Evolutionary conservation across 2,888 invertebrate genomes (phyloP).

Genomic region (Drosophila tanythrix): DNA sequence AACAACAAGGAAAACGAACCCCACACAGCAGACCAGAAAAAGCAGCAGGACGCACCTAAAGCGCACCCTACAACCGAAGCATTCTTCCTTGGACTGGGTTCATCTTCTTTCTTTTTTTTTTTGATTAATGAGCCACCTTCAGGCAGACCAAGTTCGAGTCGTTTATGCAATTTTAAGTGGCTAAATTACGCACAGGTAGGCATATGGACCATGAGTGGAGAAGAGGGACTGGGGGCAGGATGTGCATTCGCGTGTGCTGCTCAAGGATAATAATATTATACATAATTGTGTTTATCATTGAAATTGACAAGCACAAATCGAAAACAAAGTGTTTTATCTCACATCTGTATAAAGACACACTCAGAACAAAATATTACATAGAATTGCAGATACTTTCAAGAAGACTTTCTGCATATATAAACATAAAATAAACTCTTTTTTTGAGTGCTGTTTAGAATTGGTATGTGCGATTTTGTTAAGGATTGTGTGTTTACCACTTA

Average conservation of each 20-base stretch:
- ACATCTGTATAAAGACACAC: background rate
- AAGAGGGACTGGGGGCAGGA: conserved; percentile 1
- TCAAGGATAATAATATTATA: conserved; percentile 74
- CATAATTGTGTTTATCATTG: conserved; percentile 73
- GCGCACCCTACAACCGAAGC: conserved; percentile 7
- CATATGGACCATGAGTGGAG: background rate
- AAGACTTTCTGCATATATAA: background rate
- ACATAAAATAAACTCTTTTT: background rate
- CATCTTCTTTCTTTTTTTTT: conserved; percentile 23
- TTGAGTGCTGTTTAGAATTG: background rate
- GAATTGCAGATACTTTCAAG: background rate
- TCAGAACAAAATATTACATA: background rate
- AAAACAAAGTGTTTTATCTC: conserved; percentile 56
- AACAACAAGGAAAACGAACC: conserved; percentile 15
- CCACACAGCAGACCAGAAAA: background rate
- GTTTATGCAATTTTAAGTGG: conserved; percentile 80
- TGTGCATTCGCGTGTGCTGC: conserved; percentile 23
- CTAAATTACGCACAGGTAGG: conserved; percentile 68
- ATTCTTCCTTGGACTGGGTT: background rate
- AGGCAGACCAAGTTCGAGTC: conserved; percentile 41
- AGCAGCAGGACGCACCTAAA: conserved; percentile 20
- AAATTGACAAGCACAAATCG: conserved; percentile 82
- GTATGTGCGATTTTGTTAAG: background rate
- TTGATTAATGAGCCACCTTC: conserved; percentile 81
- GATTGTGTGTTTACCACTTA: conserved; percentile 63